phyloP scores from a whole-genome alignment of 2,797 vertebrate species.

The Clarias fuscus region DNA sequence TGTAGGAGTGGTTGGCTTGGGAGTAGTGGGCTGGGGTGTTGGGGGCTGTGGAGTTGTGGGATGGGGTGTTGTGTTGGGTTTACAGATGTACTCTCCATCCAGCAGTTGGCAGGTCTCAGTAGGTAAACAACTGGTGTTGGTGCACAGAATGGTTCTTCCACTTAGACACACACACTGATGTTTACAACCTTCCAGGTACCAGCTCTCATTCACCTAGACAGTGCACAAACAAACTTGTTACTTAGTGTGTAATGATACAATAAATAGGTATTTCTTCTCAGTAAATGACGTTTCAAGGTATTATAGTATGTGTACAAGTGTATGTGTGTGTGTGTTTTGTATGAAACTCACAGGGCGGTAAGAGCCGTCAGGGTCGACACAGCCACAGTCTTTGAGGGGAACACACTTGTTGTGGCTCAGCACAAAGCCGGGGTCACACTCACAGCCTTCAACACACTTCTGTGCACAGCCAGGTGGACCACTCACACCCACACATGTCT shows the following conservation, averaged over 20 bases:
- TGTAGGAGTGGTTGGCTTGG: background rate
- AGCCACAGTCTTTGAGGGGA: constrained; percentile 75
- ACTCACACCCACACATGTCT: constrained; percentile 69
- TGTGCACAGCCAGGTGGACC: constrained; percentile 66
- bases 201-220: constrained; percentile 70
- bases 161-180: constrained; percentile 72
- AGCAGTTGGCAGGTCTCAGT: constrained; percentile 73
- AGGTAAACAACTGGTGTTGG: constrained; percentile 67
- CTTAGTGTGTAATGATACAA: no score
- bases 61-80: constrained; percentile 44
- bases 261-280: no score
- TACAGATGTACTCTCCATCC: constrained; percentile 75
- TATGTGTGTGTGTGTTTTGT: background rate
- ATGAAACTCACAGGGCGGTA: constrained; percentile 76
- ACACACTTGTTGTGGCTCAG: constrained; percentile 78
- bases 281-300: no score
- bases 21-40: background rate
- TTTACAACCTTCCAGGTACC: constrained; percentile 73
- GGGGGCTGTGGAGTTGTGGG: background rate
- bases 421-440: constrained; percentile 76
- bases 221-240: constrained; percentile 30
- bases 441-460: constrained; percentile 78
- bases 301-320: background rate
- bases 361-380: constrained; percentile 63
- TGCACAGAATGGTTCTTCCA: constrained; percentile 69